Evolutionary conservation across 2,797 vertebrate genomes (phyloP), one percentile per base, ranked within the genome.

Genomic region (Anguilla megastoma): DNA sequence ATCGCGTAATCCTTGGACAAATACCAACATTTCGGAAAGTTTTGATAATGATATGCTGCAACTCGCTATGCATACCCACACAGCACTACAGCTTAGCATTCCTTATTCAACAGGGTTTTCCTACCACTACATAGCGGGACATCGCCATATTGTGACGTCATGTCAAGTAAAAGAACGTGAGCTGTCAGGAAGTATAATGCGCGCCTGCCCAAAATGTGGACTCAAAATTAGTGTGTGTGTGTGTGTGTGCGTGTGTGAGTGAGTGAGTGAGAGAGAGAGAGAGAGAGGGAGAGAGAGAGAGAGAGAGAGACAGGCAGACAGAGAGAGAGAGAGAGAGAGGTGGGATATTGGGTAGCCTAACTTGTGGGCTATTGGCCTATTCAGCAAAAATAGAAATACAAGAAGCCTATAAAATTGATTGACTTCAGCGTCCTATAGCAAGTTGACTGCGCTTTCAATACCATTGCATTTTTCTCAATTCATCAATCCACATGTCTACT

Each of bases 141-240:
- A 93, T 89, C 95, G 95, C 94, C 94, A 91, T 93, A 89, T 92
- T 95, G 92, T 96, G 94, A 96, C 96, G 95, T 96, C 94, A 96
- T 93, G 1, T 93, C 89, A 93, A 94, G 92, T 92, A 93, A 91
- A 92, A 93, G 92, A 92, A 92, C 92, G 93, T 93, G 92, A 94
- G 94, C 92, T 92, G 90, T 93, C 92, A 90, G 92, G 91, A 58
- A 45, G 80, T 56, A 83, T 82, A 60, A 82, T 87, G 41, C 24
- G 79, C 24, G 41, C 56, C 58, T 60, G 12, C 18, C 41, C 86
- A 66, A 33, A 60, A 69, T 45, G 52, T 54, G 86, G 84, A 63
- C 54, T 21, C 41, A 45, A 45, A 45, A 45, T 45, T 45, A 45
- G 24, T 6, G 36, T 45, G 16, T 33, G 27, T 30, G 18, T 74